These are phyloP conservation scores for Drosophila auraria DNA, from an alignment of 1,140 invertebrate species.

Conservation along the genomic window DNA sequence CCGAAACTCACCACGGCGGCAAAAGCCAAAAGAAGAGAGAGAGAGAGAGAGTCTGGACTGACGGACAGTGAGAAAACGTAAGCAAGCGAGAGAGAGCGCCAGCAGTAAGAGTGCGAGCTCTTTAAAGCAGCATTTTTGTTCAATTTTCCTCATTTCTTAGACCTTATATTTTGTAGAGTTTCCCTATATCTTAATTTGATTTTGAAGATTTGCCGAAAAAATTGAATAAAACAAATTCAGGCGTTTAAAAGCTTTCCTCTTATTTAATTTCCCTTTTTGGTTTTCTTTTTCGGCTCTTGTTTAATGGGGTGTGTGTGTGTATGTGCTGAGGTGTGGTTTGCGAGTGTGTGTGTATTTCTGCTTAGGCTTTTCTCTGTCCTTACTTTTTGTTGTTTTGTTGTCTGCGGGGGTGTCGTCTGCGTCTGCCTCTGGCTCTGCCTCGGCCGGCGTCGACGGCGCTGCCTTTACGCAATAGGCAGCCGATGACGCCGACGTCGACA, in stretches of 20 bases:
- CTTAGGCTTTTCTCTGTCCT: constrained; percentile 35
- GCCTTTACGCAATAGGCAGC: constrained; percentile 76
- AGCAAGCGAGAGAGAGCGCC: neutral
- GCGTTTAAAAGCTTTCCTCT: constrained; percentile 8
- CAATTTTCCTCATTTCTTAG: constrained; percentile 10
- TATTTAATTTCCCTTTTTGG: constrained; percentile 2
- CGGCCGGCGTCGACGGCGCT: constrained; percentile 28
- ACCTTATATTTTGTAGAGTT: constrained; percentile 27
- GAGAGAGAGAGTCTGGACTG: neutral
- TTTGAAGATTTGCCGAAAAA: neutral
- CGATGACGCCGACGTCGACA: constrained; percentile 32
- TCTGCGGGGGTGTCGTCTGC: constrained; percentile 65
- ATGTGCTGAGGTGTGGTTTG: constrained; percentile 18
- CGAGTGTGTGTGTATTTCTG: constrained; percentile 9
- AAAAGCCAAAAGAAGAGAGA: neutral
- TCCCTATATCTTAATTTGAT: neutral
- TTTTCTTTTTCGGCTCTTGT: neutral
- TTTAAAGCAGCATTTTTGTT: constrained; percentile 4
- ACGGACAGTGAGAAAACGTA: neutral
- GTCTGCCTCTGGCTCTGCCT: constrained; percentile 6
- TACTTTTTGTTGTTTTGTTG: constrained; percentile 15
- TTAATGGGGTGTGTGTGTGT: constrained; percentile 7
- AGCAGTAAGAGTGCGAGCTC: constrained; percentile 3
- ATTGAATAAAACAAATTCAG: too few species aligned
- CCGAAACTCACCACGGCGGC: constrained; percentile 59